Evolutionary conservation across 2,113 vertebrate genomes (phyloP).

Genomic region (Taurulus bubalis): DNA sequence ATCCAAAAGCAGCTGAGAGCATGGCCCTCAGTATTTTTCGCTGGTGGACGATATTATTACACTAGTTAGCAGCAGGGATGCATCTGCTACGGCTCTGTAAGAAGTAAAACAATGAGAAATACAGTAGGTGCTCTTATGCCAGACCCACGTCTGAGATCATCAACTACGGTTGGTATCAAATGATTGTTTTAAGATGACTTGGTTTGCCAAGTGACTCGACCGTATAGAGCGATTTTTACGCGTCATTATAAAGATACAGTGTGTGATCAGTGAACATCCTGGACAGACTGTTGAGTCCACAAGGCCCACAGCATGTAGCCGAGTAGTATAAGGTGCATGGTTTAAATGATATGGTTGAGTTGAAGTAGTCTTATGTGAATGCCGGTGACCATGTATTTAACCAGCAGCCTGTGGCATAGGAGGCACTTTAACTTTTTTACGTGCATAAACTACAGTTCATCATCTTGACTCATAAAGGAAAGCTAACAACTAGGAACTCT

Average conservation of each 20-base stretch:
- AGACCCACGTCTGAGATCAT: background rate
- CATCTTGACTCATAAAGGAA: background rate
- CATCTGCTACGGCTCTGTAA: background rate
- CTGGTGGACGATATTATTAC: background rate
- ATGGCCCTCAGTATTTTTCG: background rate
- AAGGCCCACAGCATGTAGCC: too few relatives aligned
- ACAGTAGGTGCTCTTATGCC: background rate
- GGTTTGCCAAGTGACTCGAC: background rate
- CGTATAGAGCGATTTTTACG: background rate
- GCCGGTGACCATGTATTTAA: background rate
- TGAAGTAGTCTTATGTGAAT: background rate
- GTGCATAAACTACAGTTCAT: background rate
- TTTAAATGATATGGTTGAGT: background rate
- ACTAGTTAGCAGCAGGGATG: background rate
- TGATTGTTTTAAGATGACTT: background rate
- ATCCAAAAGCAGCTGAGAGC: background rate
- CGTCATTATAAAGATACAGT: background rate
- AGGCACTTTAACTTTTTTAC: background rate
- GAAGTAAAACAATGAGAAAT: background rate
- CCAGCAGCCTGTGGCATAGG: background rate
- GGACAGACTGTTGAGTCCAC: background rate
- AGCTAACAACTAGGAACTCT: background rate
- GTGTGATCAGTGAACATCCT: background rate
- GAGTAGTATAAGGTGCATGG: too few relatives aligned
- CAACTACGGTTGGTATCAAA: background rate